phyloP scores from a whole-genome alignment of 1,140 invertebrate species.

The Calephelis nemesis region DNA sequence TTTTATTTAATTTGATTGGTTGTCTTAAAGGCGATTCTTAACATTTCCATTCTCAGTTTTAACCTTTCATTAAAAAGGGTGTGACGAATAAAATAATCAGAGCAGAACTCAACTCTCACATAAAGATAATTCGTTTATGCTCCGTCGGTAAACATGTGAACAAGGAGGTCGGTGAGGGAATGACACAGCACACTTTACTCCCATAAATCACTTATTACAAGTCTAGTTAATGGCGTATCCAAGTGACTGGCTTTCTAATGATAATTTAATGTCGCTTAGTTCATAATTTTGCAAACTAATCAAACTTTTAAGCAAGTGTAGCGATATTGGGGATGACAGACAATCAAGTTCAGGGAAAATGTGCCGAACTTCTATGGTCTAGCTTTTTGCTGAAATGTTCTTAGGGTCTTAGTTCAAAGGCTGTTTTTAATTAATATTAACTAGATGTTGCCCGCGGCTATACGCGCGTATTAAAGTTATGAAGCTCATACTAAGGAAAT shows the following conservation, averaged over 20 bases:
- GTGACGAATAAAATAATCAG: slow-evolving; percentile 15
- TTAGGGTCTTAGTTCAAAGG: neutral
- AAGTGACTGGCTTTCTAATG: slow-evolving; percentile 49
- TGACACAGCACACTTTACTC: slow-evolving; percentile 14
- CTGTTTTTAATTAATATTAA: too few species aligned
- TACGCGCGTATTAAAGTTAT: too few species aligned
- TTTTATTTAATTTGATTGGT: too few species aligned
- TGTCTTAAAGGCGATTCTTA: too few species aligned
- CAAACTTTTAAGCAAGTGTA: slow-evolving; percentile 31
- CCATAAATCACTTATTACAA: slow-evolving; percentile 58
- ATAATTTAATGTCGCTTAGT: slow-evolving; percentile 57
- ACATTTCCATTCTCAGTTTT: too few species aligned
- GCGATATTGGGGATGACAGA: slow-evolving; percentile 13
- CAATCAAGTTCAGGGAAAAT: slow-evolving; percentile 7
- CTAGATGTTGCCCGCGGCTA: too few species aligned
- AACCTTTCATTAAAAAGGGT: slow-evolving; percentile 5
- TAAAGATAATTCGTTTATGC: slow-evolving; percentile 28
- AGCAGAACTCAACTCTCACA: slow-evolving; percentile 40
- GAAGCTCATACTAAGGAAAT: too few species aligned
- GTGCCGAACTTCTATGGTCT: neutral
- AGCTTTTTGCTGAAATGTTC: slow-evolving; percentile 2
- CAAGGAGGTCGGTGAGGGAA: slow-evolving; percentile 15
- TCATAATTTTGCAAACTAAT: slow-evolving; percentile 44
- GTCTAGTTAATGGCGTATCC: slow-evolving; percentile 46
- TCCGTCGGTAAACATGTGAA: slow-evolving; percentile 21